phyloP scores from a whole-genome alignment of 2,888 invertebrate genomes.

The Synergus umbraculus region DNA sequence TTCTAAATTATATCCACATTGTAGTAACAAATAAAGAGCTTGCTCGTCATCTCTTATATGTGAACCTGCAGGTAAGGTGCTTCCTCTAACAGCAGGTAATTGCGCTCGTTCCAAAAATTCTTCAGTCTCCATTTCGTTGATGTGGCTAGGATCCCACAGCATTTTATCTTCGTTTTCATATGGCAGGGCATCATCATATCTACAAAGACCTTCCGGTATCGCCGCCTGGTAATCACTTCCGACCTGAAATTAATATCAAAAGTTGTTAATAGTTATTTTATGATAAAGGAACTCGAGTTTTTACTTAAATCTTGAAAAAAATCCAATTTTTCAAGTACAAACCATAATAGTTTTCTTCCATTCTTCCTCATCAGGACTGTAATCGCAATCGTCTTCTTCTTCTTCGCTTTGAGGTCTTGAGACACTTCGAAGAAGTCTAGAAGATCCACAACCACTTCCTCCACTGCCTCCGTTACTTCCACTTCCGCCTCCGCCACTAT shows the following conservation, averaged over 20 bases:
- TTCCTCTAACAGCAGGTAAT: conserved; percentile 72
- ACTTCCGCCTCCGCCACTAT: conserved; percentile 61
- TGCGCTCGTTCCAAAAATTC: conserved; percentile 85
- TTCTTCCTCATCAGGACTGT: conserved; percentile 91
- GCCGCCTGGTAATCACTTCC: conserved; percentile 95
- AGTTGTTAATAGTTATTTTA: background rate
- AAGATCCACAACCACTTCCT: conserved; percentile 71
- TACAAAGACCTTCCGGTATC: conserved; percentile 94
- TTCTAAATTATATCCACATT: conserved; percentile 96
- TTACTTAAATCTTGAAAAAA: background rate
- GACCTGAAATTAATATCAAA: conserved; percentile 71
- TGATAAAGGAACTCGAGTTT: background rate
- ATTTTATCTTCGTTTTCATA: conserved; percentile 97
- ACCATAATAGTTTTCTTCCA: conserved; percentile 97
- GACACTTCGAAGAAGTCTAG: conserved; percentile 77
- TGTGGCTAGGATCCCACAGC: conserved; percentile 92
- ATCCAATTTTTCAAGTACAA: background rate
- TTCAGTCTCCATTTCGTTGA: conserved; percentile 86
- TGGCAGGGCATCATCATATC: conserved; percentile 95
- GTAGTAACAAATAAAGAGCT: conserved; percentile 92
- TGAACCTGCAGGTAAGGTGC: conserved; percentile 84
- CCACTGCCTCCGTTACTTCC: conserved; percentile 58
- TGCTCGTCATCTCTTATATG: conserved; percentile 93
- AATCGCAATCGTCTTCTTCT: conserved; percentile 90
- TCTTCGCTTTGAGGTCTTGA: conserved; percentile 88